phyloP scores from a whole-genome alignment of 2,113 vertebrate genomes.

The Lepus europaeus region DNA sequence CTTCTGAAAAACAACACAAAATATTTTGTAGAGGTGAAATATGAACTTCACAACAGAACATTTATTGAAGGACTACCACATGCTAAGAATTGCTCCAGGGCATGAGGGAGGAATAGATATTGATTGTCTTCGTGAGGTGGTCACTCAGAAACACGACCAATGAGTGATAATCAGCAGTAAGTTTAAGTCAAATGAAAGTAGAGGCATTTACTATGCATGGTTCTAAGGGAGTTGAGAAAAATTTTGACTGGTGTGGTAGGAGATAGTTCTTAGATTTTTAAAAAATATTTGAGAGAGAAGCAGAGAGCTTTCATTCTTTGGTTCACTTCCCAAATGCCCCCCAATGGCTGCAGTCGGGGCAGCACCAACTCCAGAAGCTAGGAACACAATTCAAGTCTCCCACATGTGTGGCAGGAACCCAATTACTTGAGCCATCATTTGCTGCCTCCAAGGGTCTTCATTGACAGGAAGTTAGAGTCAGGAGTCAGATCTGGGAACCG shows the following conservation, averaged over 20 bases:
- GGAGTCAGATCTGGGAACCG: too few relatives aligned
- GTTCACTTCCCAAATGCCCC: too few relatives aligned
- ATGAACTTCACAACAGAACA: not conserved
- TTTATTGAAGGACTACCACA: constrained; percentile 15
- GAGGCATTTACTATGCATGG: not conserved
- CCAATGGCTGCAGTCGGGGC: too few relatives aligned
- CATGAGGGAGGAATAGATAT: not conserved
- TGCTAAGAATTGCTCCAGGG: not conserved
- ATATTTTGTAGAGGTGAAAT: not conserved
- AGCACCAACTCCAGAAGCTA: too few relatives aligned
- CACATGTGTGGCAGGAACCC: too few relatives aligned
- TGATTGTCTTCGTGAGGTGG: not conserved
- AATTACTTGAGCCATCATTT: too few relatives aligned
- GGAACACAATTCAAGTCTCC: too few relatives aligned
- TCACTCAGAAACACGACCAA: not conserved
- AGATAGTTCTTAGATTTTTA: not conserved
- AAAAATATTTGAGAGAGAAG: too few relatives aligned
- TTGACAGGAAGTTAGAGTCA: too few relatives aligned
- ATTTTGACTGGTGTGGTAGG: not conserved
- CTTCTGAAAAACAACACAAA: constrained; percentile 53
- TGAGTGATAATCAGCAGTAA: not conserved
- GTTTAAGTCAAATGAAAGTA: not conserved
- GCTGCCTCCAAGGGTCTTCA: too few relatives aligned
- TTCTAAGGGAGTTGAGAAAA: not conserved
- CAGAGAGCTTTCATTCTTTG: too few relatives aligned